Base-by-base conservation (phyloP, 2,888 invertebrate species). In the Dichetophora obliterata region DNA sequence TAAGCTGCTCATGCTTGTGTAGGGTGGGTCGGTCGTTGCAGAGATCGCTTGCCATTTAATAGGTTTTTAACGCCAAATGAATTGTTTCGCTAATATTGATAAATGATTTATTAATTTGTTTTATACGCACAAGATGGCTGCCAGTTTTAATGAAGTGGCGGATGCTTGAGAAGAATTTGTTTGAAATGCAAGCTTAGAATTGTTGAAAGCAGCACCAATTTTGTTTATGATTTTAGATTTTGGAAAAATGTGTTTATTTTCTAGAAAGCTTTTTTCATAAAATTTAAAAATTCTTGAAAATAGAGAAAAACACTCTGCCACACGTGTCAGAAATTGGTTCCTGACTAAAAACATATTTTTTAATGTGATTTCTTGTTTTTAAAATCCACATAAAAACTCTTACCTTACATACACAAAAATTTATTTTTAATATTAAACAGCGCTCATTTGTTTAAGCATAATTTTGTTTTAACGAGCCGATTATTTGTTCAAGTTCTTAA, bases 11-110 rank as follows among this genome's bases (percentile, higher is more conserved):
- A 34, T 34, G 48, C 19, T 14, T 59, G n/a, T 24, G 34, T n/a
- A n/a, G 52, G 52, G n/a, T 74, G 31, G 50, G 19, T 52, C 14
- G 34, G 22, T 37, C 37, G 14, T 65, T 65, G 52, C 19, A 14
- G 27, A 19, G 24, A 11, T 24, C 63, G 19, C 16, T n/a, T 73
- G 22, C 34, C 50, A 48, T 75, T 75, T 37, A 69, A 69, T 75
- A 61, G 68, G 73, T 73, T 77, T 78, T 79, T 77, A 77, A 77
- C 77, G 70, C 75, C 54, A 72, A 79, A 77, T 79, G 79, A 79
- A 79, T 79, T 79, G 77, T 73, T 77, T 75, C 57, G 77, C 79
- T 79, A 79, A 79, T 79, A 79, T 75, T 77, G 79, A 79, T 77
- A 76, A 79, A 79, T 79, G 75, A 79, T 75, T 69, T 77, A 79